phyloP scores from a whole-genome alignment of 2,797 vertebrate genomes.

The Enoplosus armatus region DNA sequence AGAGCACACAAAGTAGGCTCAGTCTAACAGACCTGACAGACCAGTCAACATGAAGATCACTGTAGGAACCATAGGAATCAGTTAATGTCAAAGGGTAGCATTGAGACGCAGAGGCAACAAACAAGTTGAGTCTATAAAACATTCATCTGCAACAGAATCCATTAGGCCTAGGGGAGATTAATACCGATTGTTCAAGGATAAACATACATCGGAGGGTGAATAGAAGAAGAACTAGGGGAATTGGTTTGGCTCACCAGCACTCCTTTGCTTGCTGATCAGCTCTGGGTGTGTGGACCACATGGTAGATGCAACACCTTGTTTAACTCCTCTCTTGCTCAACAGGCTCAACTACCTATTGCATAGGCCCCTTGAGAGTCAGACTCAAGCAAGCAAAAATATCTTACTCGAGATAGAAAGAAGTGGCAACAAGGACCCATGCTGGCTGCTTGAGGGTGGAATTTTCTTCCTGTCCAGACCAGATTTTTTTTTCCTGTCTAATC shows the following conservation, averaged over 20 bases:
- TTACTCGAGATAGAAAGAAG: background rate
- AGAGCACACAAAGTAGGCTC: background rate
- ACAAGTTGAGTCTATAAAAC: conserved; percentile 42
- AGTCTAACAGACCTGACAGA: background rate
- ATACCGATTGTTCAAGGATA: conserved; percentile 50
- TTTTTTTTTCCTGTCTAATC: background rate
- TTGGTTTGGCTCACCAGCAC: conserved; percentile 36
- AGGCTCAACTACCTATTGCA: background rate
- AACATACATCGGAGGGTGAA: conserved; percentile 27
- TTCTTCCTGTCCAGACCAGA: background rate
- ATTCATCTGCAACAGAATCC: conserved; percentile 37
- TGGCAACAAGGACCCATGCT: background rate
- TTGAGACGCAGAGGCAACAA: conserved; percentile 9
- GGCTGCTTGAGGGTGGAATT: background rate
- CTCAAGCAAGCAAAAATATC: conserved; percentile 2
- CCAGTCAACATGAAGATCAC: background rate
- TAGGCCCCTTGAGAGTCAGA: background rate
- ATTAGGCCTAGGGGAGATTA: conserved; percentile 21
- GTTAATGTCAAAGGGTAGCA: conserved; percentile 20
- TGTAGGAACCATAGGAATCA: background rate
- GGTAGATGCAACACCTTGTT: conserved; percentile 17
- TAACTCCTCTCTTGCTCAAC: conserved; percentile 4
- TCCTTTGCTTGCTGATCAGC: conserved; percentile 48
- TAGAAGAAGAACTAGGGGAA: conserved; percentile 43
- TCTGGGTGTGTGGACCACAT: conserved; percentile 18